Percentiles rank a stretch among this genome's conserved stretches.
Evolutionary conservation across 2,888 invertebrate genomes (phyloP).

Genomic region (Rhorus exstirpatorius): DNA sequence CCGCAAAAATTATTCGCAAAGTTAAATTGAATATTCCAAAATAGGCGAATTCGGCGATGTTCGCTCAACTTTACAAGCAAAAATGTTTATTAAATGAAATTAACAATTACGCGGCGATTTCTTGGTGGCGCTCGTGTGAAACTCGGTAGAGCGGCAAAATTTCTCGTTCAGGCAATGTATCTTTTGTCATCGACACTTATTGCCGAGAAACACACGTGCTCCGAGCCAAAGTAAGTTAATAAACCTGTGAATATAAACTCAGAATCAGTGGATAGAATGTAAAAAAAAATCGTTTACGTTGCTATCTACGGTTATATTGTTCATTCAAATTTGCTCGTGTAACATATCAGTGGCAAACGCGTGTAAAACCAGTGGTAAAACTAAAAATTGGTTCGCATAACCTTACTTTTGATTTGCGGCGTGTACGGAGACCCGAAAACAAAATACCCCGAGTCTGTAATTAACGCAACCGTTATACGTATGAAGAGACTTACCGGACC

Average conservation of each 20-base stretch:
- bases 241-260: slow-evolving; percentile 2
- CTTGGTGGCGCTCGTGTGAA: too few relatives aligned
- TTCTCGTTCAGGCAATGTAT: too few relatives aligned
- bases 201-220: background rate
- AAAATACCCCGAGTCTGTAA: too few relatives aligned
- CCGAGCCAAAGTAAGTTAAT: background rate
- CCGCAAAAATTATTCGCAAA: slow-evolving; percentile 10
- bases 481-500: slow-evolving; percentile 42
- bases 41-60: too few relatives aligned
- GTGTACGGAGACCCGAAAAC: too few relatives aligned
- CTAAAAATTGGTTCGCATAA: background rate
- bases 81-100: too few relatives aligned
- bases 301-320: too few relatives aligned
- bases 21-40: slow-evolving; percentile 11
- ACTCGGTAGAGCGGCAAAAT: slow-evolving; percentile 4
- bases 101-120: too few relatives aligned
- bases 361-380: background rate
- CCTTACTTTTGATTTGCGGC: background rate
- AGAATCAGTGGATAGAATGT: background rate
- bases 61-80: too few relatives aligned
- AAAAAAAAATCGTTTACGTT: background rate
- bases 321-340: background rate
- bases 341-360: background rate
- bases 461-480: too few relatives aligned
- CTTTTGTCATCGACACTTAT: too few relatives aligned